Conservation (phyloP, 2,797 vertebrate species). For the Erethizon dorsatum region DNA sequence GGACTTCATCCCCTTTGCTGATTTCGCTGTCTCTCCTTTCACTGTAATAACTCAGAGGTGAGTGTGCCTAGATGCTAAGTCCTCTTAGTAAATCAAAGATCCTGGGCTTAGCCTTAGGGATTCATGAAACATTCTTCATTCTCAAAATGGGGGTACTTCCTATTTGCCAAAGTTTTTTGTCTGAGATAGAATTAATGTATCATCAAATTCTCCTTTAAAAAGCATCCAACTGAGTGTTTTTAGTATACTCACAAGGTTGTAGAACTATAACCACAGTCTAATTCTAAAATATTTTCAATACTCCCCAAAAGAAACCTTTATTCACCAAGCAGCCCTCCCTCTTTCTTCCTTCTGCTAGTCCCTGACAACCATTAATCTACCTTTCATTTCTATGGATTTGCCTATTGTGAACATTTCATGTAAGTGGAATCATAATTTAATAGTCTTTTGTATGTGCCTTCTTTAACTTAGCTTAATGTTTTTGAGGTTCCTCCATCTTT, state of each 20-base stretch:
- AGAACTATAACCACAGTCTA: conserved; percentile 18
- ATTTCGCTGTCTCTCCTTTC: neutral
- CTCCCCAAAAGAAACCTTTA: conserved; percentile 32
- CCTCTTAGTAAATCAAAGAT: neutral
- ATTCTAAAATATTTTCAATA: conserved; percentile 57
- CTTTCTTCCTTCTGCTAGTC: neutral
- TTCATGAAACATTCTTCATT: neutral
- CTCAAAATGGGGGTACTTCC: conserved; percentile 54
- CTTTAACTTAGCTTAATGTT: conserved; percentile 50
- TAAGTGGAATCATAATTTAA: conserved; percentile 43
- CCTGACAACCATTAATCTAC: conserved; percentile 24
- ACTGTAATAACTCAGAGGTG: neutral
- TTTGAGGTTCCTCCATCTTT: conserved; percentile 61
- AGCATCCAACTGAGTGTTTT: neutral
- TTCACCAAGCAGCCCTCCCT: conserved; percentile 20
- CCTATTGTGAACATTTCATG: conserved; percentile 41
- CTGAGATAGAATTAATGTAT: conserved; percentile 18
- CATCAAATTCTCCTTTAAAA: conserved; percentile 49
- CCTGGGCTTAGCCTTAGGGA: neutral
- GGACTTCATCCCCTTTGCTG: neutral
- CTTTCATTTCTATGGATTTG: conserved; percentile 27
- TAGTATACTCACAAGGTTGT: conserved; percentile 36
- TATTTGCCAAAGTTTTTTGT: conserved; percentile 43
- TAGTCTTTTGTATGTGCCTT: conserved; percentile 53
- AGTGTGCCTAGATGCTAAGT: neutral